Evolutionary conservation across 1,140 invertebrate genomes (phyloP).

Genomic region (Orius insidiosus): DNA sequence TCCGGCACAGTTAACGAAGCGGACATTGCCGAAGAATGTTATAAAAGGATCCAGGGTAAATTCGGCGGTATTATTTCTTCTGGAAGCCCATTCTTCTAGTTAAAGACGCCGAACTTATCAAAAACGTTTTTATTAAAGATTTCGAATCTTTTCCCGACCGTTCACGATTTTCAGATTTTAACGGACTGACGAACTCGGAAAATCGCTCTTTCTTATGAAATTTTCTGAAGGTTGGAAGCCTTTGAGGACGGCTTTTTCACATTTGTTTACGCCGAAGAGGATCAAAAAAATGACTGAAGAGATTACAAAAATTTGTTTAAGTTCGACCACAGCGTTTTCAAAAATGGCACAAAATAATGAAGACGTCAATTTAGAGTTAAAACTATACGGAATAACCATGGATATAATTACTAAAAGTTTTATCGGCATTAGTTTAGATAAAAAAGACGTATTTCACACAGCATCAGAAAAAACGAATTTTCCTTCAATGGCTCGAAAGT

Average conservation of each 20-base stretch:
- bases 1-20: too few relatives aligned
- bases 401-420: not conserved
- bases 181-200: not conserved
- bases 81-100: conserved; percentile 1
- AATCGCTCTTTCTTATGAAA: not conserved
- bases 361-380: not conserved
- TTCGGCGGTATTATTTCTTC: too few relatives aligned
- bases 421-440: not conserved
- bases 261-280: conserved; percentile 1
- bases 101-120: not conserved
- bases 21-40: too few relatives aligned
- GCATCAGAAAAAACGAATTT: not conserved
- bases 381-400: not conserved
- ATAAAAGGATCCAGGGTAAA: too few relatives aligned
- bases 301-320: too few relatives aligned
- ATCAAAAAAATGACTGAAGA: not conserved
- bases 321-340: not conserved
- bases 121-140: not conserved
- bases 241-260: not conserved
- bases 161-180: not conserved
- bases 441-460: not conserved
- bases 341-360: not conserved
- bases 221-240: not conserved
- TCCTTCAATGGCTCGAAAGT: too few relatives aligned
- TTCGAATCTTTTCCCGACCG: conserved; percentile 1